Evolutionary conservation across 2,888 invertebrate genomes (phyloP), one percentile per base, ranked within the genome.

Genomic region (Pheosia tremula): DNA sequence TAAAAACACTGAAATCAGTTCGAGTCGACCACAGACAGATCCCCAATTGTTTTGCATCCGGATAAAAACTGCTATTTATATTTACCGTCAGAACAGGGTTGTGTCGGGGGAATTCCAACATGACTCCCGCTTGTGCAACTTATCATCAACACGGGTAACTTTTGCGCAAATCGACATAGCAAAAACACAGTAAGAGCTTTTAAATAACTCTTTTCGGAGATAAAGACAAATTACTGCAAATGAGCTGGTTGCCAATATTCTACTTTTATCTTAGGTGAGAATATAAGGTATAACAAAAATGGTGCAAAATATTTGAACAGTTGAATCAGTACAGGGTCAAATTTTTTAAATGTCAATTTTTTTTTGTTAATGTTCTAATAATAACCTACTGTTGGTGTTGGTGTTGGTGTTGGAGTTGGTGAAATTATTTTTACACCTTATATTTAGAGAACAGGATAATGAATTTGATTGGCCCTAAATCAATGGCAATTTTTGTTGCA

Each of bases 81-180:
- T 64, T 59, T 66, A 57, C 68, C 61, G 56, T 59, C 55, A 58
- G 71, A 60, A 60, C 63, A 24, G 24, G 24, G 24, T 24, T 55
- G 56, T 59, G 55, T 55, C 58, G 56, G 63, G 66, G 68, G 58
- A 72, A 71, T 73, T 69, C 63, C 64, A 50, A 61, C 60, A 59
- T 53, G 58, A 59, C 59, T 66, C 59, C 55, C 62, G 55, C 62
- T 50, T 56, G 57, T 62, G 57, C 62, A 67, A 71, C 56, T 64
- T 60, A 61, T 69, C 62, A 64, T 53, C 6, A 9, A 62, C 64
- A 56, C 60, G 60, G 43, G 63, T 55, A 66, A 65, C 52, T 66
- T 70, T 65, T 50, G 52, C 52, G 55, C 56, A 59, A 59, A 61
- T 54, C 58, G 24, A 57, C 45, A 47, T 24, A n/a, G 11, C 58